Evolutionary conservation across 2,113 vertebrate species (phyloP).

Genomic region (Psilopsiagon aurifrons): DNA sequence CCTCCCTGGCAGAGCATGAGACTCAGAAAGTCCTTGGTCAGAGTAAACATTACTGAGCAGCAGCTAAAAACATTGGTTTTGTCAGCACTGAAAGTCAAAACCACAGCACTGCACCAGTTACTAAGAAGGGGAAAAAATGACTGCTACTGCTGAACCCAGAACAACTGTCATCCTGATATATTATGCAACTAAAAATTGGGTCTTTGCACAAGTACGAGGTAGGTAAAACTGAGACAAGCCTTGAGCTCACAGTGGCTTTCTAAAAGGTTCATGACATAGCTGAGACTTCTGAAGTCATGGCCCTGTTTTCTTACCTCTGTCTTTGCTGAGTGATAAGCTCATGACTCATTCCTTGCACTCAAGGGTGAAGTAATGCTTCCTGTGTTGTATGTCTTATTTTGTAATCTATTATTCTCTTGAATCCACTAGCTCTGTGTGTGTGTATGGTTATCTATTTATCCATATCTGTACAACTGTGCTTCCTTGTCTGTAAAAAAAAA

Average conservation of each 20-base stretch:
- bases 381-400: neutral
- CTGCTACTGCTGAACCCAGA: too few relatives aligned
- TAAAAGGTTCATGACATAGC: neutral
- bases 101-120: too few relatives aligned
- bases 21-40: too few relatives aligned
- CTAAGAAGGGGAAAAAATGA: too few relatives aligned
- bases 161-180: neutral
- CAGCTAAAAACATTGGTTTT: too few relatives aligned
- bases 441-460: accelerated
- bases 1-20: too few relatives aligned
- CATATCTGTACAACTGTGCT: neutral
- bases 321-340: neutral
- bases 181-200: neutral
- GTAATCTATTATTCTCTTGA: neutral
- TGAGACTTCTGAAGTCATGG: neutral
- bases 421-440: neutral
- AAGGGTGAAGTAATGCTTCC: slow-evolving; percentile 48
- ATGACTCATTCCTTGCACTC: neutral
- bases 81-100: too few relatives aligned
- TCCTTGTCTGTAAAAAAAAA: neutral
- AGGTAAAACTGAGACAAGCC: neutral
- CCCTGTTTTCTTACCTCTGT: neutral
- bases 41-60: too few relatives aligned
- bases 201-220: neutral
- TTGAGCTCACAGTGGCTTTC: neutral